These are phyloP conservation scores for Pollachius pollachius DNA, from an alignment of 2,113 vertebrate species.

Conservation along the genomic window DNA sequence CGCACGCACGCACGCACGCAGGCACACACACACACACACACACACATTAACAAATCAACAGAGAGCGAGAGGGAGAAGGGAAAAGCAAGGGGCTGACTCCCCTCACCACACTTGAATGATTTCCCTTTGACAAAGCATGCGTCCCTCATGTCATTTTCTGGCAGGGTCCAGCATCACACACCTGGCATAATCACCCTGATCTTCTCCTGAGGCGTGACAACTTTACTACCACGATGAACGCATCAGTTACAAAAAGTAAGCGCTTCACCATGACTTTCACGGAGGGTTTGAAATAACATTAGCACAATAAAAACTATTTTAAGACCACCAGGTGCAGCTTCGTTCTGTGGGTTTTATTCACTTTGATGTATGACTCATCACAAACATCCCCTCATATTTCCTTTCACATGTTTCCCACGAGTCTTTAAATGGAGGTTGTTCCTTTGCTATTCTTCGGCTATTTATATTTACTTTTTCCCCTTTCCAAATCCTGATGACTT, in stretches of 20 bases:
- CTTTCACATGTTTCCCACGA: constrained; percentile 15
- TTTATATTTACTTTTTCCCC: not conserved
- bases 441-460: not conserved
- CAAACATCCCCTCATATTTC: constrained; percentile 6
- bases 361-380: constrained; percentile 43
- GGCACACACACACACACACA: not conserved
- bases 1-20: not conserved
- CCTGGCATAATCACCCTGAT: too few relatives aligned
- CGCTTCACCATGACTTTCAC: constrained; percentile 20
- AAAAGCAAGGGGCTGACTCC: constrained; percentile 14
- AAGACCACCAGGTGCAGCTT: constrained; percentile 26
- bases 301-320: constrained; percentile 32
- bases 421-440: constrained; percentile 16
- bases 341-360: constrained; percentile 21
- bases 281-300: not conserved
- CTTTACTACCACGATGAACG: too few relatives aligned
- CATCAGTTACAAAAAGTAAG: constrained; percentile 2
- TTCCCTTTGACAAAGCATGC: constrained; percentile 45
- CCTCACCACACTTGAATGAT: constrained; percentile 20
- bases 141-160: constrained; percentile 36
- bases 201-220: too few relatives aligned
- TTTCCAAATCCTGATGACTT: not conserved
- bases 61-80: not conserved
- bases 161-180: constrained; percentile 15
- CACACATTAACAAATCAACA: not conserved